phyloP scores from a whole-genome alignment of 1,140 invertebrate species.

The Drosophila setifemur region DNA sequence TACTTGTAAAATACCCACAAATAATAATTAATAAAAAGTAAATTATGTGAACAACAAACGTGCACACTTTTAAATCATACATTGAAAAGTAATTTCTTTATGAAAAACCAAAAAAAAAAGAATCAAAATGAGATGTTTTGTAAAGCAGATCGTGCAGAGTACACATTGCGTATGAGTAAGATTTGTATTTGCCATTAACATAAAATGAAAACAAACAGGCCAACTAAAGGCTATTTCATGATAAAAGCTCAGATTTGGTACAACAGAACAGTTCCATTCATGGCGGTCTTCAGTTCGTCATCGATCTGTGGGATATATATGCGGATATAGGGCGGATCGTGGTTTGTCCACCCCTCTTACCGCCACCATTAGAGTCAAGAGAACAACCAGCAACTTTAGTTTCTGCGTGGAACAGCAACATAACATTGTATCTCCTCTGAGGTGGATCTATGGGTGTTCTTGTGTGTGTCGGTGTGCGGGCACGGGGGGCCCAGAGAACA shows the following conservation, averaged over 20 bases:
- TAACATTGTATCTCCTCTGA: constrained; percentile 6
- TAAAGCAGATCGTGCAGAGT: no score
- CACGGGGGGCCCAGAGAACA: not conserved
- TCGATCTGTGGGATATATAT: constrained; percentile 2
- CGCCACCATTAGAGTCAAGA: constrained; percentile 7
- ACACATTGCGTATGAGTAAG: no score
- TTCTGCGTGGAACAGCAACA: constrained; percentile 13
- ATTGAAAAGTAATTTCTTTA: no score
- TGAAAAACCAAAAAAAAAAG: no score
- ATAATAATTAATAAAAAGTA: no score
- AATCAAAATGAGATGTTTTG: no score
- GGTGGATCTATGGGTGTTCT: not conserved
- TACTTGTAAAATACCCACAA: no score
- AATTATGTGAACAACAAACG: no score
- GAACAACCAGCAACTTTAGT: constrained; percentile 12
- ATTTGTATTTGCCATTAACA: not conserved
- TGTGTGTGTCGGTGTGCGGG: not conserved
- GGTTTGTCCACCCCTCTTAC: not conserved
- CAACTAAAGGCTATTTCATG: no score
- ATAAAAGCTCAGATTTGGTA: no score
- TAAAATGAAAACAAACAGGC: no score
- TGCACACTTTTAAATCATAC: no score
- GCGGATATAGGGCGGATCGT: not conserved
- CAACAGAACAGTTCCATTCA: constrained; percentile 4
- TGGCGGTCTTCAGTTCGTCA: constrained; percentile 5